Percentiles rank a stretch among this genome's conserved stretches.
phyloP scores from a whole-genome alignment of 1,140 invertebrate species.

The Drosophila trapezifrons region DNA sequence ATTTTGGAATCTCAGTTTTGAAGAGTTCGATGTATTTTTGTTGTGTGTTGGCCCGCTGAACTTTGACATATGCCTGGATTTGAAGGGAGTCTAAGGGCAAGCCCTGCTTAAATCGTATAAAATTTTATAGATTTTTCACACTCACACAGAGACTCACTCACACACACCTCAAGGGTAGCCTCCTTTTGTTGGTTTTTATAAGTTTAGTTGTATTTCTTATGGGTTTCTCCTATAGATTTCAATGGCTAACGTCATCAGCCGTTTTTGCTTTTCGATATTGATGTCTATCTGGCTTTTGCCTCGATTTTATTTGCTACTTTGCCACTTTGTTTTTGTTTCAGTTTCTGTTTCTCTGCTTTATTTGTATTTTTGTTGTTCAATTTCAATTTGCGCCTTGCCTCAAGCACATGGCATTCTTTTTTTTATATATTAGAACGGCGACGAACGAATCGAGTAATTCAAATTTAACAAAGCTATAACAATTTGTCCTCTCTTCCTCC shows the following conservation, averaged over 20 bases:
- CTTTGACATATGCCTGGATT: slow-evolving; percentile 63
- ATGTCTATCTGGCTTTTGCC: slow-evolving; percentile 45
- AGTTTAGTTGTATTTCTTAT: slow-evolving; percentile 31
- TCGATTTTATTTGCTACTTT: slow-evolving; percentile 27
- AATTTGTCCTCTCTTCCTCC: slow-evolving; percentile 38
- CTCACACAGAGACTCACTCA: slow-evolving; percentile 14
- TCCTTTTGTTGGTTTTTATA: slow-evolving; percentile 20
- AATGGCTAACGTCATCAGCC: slow-evolving; percentile 73
- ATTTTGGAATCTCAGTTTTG: slow-evolving; percentile 1
- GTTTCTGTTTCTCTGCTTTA: slow-evolving; percentile 10
- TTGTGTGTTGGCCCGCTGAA: slow-evolving; percentile 30
- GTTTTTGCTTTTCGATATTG: slow-evolving; percentile 35
- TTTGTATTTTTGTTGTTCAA: slow-evolving; percentile 31
- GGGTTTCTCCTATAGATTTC: slow-evolving; percentile 55
- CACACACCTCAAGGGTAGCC: slow-evolving; percentile 37
- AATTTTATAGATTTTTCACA: slow-evolving; percentile 41
- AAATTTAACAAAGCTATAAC: slow-evolving; percentile 64
- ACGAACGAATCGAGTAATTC: slow-evolving; percentile 70
- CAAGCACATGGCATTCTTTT: slow-evolving; percentile 64
- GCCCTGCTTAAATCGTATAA: slow-evolving; percentile 35
- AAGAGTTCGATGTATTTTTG: background rate
- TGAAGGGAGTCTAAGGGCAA: slow-evolving; percentile 17
- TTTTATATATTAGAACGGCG: slow-evolving; percentile 29
- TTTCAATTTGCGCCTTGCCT: slow-evolving; percentile 63
- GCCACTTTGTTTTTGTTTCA: slow-evolving; percentile 32